These are phyloP conservation scores for Coccyzus lansbergi DNA, from an alignment of 2,797 vertebrate species.

Conservation along the genomic window DNA sequence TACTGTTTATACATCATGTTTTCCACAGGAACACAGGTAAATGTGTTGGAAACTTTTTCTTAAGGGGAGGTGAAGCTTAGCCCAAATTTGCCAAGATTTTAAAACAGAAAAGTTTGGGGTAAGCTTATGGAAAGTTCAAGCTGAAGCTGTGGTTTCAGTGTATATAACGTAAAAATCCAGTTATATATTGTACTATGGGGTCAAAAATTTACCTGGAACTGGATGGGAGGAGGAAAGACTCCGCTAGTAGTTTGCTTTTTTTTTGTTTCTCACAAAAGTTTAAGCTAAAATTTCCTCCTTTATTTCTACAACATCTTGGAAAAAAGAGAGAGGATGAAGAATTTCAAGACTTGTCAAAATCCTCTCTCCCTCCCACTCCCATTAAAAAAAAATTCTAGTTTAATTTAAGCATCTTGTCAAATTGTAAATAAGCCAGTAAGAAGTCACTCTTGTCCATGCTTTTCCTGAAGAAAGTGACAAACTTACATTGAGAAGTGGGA, in stretches of 20 bases:
- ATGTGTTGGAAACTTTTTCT: background rate
- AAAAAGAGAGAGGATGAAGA: background rate
- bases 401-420: background rate
- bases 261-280: background rate
- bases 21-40: background rate
- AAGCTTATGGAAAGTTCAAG: background rate
- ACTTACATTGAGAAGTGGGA: background rate
- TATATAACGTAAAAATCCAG: background rate
- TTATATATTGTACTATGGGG: background rate
- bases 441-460: background rate
- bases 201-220: background rate
- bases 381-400: background rate
- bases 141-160: background rate
- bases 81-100: background rate
- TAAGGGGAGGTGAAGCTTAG: background rate
- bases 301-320: background rate
- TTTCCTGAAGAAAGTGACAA: background rate
- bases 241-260: background rate
- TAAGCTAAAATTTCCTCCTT: background rate
- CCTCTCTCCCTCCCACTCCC: background rate
- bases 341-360: constrained; percentile 1
- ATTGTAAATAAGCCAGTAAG: background rate
- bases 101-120: background rate
- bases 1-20: background rate
- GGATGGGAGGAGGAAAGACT: background rate